Evolutionary conservation across 1,140 invertebrate genomes (phyloP).

Genomic region (Cydia strobilella): DNA sequence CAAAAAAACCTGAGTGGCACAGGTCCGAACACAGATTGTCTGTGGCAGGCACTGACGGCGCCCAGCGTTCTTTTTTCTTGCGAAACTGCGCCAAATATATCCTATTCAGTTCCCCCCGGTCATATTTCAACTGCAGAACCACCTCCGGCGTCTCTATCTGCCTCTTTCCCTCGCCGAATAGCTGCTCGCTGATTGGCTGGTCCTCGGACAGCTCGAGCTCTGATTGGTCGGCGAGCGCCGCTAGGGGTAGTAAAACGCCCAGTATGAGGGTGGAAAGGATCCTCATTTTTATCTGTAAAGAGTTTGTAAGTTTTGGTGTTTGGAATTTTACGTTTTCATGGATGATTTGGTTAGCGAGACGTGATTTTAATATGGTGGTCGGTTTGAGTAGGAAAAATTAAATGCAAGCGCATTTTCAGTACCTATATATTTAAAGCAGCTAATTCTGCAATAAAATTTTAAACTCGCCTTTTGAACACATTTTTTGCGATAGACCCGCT

Average conservation of each 20-base stretch:
- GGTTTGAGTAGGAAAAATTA: background rate
- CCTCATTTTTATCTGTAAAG: slow-evolving; percentile 52
- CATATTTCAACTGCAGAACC: slow-evolving; percentile 70
- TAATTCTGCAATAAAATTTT: too few species aligned
- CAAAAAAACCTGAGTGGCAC: slow-evolving; percentile 62
- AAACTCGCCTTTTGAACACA: too few species aligned
- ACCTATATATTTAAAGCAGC: background rate
- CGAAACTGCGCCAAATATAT: slow-evolving; percentile 74
- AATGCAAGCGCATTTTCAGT: background rate
- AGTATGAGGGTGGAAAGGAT: slow-evolving; percentile 53
- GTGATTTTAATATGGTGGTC: background rate
- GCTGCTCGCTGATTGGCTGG: slow-evolving; percentile 47
- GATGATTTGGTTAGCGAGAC: slow-evolving; percentile 6
- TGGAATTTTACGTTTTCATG: slow-evolving; percentile 8
- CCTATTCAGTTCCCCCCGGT: slow-evolving; percentile 66
- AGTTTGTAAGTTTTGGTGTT: slow-evolving; percentile 33
- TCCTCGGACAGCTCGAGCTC: slow-evolving; percentile 34
- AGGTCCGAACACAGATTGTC: slow-evolving; percentile 65
- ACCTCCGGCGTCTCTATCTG: slow-evolving; percentile 60
- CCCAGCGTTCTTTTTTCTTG: slow-evolving; percentile 43
- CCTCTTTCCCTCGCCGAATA: slow-evolving; percentile 41
- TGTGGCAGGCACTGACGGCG: slow-evolving; percentile 56
- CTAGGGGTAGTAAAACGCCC: slow-evolving; percentile 49
- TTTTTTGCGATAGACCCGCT: too few species aligned
- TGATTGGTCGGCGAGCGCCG: slow-evolving; percentile 44